Evolutionary conservation across 1,140 invertebrate genomes (phyloP).

Genomic region (Chironomus striatipennis): DNA sequence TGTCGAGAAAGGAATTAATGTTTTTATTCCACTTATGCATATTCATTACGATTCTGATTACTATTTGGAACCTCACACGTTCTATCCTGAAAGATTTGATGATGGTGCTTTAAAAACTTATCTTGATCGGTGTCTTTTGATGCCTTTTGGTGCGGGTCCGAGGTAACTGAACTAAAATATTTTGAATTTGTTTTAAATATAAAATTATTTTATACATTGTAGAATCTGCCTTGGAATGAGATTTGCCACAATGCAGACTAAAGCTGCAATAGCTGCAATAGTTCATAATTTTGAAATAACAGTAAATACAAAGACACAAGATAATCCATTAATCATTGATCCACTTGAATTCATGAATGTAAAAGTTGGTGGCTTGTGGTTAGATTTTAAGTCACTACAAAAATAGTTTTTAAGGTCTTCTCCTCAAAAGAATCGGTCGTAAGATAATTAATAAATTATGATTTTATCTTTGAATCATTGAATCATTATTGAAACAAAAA

Average conservation of each 20-base stretch:
- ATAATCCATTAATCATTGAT: conserved; percentile 30
- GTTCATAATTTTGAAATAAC: conserved; percentile 31
- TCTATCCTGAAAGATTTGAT: conserved; percentile 52
- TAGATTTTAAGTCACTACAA: conserved; percentile 30
- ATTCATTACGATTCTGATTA: conserved; percentile 57
- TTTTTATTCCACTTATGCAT: conserved; percentile 49
- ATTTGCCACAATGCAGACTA: conserved; percentile 33
- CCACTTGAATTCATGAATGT: conserved; percentile 31
- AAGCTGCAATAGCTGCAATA: conserved; percentile 33
- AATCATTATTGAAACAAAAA: no score
- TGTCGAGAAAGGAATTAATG: conserved; percentile 40
- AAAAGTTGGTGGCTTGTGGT: conserved; percentile 32
- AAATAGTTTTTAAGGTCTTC: no score
- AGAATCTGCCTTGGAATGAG: conserved; percentile 28
- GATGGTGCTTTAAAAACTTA: conserved; percentile 32
- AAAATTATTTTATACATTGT: neutral
- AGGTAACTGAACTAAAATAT: no score
- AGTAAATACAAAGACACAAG: conserved; percentile 31
- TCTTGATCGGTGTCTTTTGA: conserved; percentile 31
- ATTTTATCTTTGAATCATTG: no score
- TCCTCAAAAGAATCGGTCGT: no score
- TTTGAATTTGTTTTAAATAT: neutral
- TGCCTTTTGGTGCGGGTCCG: conserved; percentile 56
- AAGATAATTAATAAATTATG: no score
- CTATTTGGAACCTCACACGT: conserved; percentile 56